phyloP scores from a whole-genome alignment of 1,140 invertebrate genomes.

The Zaprionus gabonicus region DNA sequence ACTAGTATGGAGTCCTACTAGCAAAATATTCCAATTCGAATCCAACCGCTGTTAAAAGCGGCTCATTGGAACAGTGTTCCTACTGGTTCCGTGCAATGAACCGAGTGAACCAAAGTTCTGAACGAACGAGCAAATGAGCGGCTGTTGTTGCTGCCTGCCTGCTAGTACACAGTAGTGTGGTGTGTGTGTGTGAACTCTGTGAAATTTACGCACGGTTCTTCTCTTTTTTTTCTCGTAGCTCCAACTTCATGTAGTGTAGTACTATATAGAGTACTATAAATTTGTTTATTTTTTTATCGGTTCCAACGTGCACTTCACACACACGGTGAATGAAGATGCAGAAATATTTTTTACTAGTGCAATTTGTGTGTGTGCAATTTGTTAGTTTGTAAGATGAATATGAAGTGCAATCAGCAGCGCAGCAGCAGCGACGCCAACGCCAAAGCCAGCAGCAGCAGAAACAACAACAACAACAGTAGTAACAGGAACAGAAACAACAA shows the following conservation, averaged over 20 bases:
- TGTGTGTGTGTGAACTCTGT: slow-evolving; percentile 8
- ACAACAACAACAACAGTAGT: slow-evolving; percentile 1
- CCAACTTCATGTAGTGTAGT: slow-evolving; percentile 3
- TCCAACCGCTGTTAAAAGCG: background rate
- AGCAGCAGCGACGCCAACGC: slow-evolving; percentile 22
- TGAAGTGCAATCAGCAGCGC: slow-evolving; percentile 41
- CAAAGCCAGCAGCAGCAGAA: slow-evolving; percentile 5
- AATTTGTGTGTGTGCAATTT: slow-evolving; percentile 38
- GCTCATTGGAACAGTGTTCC: slow-evolving; percentile 1
- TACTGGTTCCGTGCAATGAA: background rate
- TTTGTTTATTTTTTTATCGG: slow-evolving; percentile 41
- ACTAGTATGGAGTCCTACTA: background rate
- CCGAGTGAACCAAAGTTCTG: background rate
- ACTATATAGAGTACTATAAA: slow-evolving; percentile 4
- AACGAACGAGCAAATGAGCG: slow-evolving; percentile 3
- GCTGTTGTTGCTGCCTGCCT: background rate
- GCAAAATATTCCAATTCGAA: background rate
- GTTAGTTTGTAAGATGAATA: slow-evolving; percentile 41
- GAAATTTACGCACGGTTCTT: slow-evolving; percentile 6
- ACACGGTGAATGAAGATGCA: slow-evolving; percentile 19
- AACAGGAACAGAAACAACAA: slow-evolving; percentile 20
- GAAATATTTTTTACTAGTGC: slow-evolving; percentile 23
- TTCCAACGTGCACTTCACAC: slow-evolving; percentile 20
- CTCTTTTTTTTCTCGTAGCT: slow-evolving; percentile 8
- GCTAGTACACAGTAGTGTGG: background rate